A percentile compares a stretch with the other conserved stretches of the same genome.
phyloP scores from a whole-genome alignment of 2,797 vertebrate genomes.

The Siniperca obscura region DNA sequence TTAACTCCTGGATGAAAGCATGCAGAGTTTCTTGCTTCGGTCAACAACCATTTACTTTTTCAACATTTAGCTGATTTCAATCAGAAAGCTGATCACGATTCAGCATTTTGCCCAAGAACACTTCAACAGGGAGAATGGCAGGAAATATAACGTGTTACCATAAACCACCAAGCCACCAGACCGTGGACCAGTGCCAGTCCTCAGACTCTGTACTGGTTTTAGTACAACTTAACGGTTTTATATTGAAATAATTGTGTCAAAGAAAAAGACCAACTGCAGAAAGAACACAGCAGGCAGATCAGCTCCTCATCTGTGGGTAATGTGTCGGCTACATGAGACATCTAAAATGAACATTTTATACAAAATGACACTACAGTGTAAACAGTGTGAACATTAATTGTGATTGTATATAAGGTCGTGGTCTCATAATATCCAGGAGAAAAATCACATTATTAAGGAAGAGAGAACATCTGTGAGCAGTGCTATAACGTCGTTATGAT shows the following conservation, averaged over 20 bases:
- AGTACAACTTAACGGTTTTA: conserved; percentile 19
- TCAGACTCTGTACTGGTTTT: conserved; percentile 18
- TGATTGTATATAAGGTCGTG: conserved; percentile 29
- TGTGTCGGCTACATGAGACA: conserved; percentile 14
- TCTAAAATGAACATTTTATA: conserved; percentile 20
- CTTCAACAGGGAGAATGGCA: not conserved
- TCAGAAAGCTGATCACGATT: conserved; percentile 3
- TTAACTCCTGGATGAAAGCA: conserved; percentile 8
- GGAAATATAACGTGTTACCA: not conserved
- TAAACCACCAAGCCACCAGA: conserved; percentile 2
- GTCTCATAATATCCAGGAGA: conserved; percentile 26
- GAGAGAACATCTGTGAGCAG: conserved; percentile 16
- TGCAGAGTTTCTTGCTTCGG: not conserved
- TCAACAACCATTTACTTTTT: conserved; percentile 10
- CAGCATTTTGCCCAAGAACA: not conserved
- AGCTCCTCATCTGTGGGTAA: not conserved
- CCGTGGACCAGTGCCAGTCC: not conserved
- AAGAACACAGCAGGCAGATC: not conserved
- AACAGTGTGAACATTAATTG: conserved; percentile 36
- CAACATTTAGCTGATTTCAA: conserved; percentile 2
- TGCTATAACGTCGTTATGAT: conserved; percentile 9
- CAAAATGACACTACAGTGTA: conserved; percentile 48
- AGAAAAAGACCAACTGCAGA: not conserved
- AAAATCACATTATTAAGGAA: conserved; percentile 36
- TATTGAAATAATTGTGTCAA: not conserved